Percentiles rank a stretch among this genome's conserved stretches.
Conservation (phyloP, 1,140 invertebrate species). For the Bombus superbus region DNA sequence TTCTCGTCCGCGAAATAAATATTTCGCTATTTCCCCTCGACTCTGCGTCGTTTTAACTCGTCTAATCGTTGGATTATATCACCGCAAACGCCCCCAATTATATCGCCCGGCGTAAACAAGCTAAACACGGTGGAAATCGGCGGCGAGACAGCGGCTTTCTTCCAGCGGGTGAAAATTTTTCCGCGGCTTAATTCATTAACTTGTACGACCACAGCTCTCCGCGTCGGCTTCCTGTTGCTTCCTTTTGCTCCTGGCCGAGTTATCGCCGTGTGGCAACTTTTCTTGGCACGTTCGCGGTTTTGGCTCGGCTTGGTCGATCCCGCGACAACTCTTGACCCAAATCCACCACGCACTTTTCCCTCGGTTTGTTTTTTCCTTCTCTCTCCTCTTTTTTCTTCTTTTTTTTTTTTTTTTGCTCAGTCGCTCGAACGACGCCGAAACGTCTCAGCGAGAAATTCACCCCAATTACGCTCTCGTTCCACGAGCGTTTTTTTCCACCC, state of each 20-base stretch:
- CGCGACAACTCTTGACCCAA: slow-evolving; percentile 57
- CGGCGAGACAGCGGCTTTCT: background rate
- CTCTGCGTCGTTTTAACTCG: no score
- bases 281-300: slow-evolving; percentile 66
- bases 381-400: no score
- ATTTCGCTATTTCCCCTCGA: no score
- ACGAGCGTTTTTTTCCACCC: background rate
- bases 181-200: slow-evolving; percentile 59
- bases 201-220: background rate
- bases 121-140: background rate
- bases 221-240: slow-evolving; percentile 63
- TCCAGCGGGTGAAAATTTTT: background rate
- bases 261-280: slow-evolving; percentile 59
- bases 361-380: background rate
- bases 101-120: background rate
- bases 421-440: slow-evolving; percentile 10
- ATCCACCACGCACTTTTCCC: slow-evolving; percentile 49
- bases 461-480: background rate
- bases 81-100: background rate
- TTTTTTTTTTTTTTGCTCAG: background rate
- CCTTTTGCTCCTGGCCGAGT: slow-evolving; percentile 59
- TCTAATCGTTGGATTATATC: no score
- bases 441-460: background rate
- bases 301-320: slow-evolving; percentile 45
- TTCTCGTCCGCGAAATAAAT: no score